phyloP scores from a whole-genome alignment of 1,140 invertebrate species.

The Drosophila murphyi region DNA sequence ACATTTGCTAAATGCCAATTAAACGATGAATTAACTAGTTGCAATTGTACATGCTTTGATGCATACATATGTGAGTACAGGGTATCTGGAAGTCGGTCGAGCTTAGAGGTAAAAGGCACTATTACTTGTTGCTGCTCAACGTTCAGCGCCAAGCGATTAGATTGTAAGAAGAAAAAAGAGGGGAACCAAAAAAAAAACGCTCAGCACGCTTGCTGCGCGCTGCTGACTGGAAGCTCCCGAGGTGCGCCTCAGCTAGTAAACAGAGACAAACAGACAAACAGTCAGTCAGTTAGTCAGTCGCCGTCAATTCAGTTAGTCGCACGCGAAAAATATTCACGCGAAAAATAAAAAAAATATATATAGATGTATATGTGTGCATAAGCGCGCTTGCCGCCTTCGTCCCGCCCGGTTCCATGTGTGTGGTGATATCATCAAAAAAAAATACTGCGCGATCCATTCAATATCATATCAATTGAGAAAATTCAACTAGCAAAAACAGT shows the following conservation, averaged over 20 bases:
- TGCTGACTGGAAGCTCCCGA: conserved; percentile 14
- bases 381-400: conserved; percentile 2
- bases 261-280: conserved; percentile 44
- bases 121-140: conserved; percentile 39
- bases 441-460: conserved; percentile 3
- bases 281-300: conserved; percentile 32
- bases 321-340: conserved; percentile 75
- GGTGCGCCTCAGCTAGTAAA: conserved; percentile 36
- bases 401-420: background rate
- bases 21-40: too few species aligned
- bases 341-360: conserved; percentile 9
- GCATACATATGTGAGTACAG: background rate
- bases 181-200: background rate
- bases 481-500: conserved; percentile 1
- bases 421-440: conserved; percentile 11
- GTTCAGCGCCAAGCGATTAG: conserved; percentile 60
- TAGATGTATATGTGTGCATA: conserved; percentile 1
- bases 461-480: conserved; percentile 11
- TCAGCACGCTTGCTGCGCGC: conserved; percentile 5
- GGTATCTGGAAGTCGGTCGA: background rate
- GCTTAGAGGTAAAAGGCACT: background rate
- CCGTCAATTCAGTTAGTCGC: conserved; percentile 39
- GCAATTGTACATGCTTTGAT: too few species aligned
- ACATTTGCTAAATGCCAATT: too few species aligned
- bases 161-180: conserved; percentile 57